Base-by-base conservation (phyloP, 1,140 invertebrate species). In the Triops cancriformis region DNA sequence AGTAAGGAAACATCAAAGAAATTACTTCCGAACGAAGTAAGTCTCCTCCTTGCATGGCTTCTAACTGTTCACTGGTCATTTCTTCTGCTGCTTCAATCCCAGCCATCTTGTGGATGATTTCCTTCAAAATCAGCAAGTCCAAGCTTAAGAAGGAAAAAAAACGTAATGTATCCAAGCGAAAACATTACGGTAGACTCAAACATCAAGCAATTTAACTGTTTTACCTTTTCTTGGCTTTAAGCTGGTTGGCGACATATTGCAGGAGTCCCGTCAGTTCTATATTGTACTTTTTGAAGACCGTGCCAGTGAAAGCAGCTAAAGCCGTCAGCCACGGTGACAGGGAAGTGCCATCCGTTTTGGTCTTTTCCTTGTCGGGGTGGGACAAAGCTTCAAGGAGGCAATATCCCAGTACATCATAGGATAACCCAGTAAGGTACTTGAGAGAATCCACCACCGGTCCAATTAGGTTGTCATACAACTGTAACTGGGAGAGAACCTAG, bases 91-190 rank as follows among this genome's bases (percentile, higher is more conserved):
- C 92, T 87, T 99, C 98, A 79, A 99, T 96, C 1, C 98, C 98
- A 14, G 96, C 94, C 97, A 99, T 99, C 88, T 98, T 99, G 86
- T 98, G 95, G 76, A 99, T 94, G 81, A 99, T 94, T 87, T 99
- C 98, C 85, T 98, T 96, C 73, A 99, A 85, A 81, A 99, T 92
- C 27, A 99, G 86, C 79, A 99, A 86, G 87, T 98, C 96, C 85
- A 97, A 74, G 37, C 73, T 74, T 74, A 23, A 3, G n/a, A 11
- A 75, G 26, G 14, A 27, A 42, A 43, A 45, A 64, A 76, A 45
- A n/a, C n/a, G 6, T 45, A 23, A 10, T 26, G 5, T 76, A 18
- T 3, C 2, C 26, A 72, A 23, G 9, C 2, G 2, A 23, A 72
- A 27, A 23, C n/a, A 18, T n/a, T n/a, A n/a, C 12, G 26, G 18